Evolutionary conservation across 2,113 vertebrate genomes (phyloP).

Genomic region (Hippocampus comes): DNA sequence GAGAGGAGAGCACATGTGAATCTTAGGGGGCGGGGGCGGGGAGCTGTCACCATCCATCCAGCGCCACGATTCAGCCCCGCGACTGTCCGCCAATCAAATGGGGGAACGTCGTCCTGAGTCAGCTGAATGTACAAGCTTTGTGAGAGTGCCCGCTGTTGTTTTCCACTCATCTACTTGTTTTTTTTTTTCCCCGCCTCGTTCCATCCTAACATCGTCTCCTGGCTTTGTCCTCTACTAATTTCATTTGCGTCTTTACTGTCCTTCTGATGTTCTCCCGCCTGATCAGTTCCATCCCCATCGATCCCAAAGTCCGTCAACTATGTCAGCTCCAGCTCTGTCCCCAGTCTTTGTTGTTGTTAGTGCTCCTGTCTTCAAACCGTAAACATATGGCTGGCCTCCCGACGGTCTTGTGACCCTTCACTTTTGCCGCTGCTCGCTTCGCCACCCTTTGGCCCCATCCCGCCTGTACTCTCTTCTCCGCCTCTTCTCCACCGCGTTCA

Average conservation of each 20-base stretch:
- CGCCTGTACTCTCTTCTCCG: neutral
- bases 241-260: neutral
- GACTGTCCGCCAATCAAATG: neutral
- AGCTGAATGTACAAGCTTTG: no score
- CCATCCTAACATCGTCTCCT: neutral
- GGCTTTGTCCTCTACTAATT: neutral
- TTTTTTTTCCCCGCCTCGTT: neutral
- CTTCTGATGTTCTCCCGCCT: neutral
- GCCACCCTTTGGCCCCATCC: neutral
- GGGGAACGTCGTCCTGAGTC: neutral
- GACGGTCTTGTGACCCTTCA: neutral
- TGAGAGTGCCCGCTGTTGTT: neutral
- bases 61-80: neutral
- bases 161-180: neutral
- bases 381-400: neutral
- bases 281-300: neutral
- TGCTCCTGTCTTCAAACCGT: neutral
- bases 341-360: neutral
- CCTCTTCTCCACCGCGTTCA: no score
- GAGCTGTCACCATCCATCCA: neutral
- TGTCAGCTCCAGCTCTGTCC: neutral
- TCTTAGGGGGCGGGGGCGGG: neutral
- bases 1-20: slow-evolving; percentile 54
- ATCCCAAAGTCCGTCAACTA: neutral
- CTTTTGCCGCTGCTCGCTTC: neutral